Evolutionary conservation across 2,113 vertebrate genomes (phyloP).

Genomic region (Trochalopteron elliotii): DNA sequence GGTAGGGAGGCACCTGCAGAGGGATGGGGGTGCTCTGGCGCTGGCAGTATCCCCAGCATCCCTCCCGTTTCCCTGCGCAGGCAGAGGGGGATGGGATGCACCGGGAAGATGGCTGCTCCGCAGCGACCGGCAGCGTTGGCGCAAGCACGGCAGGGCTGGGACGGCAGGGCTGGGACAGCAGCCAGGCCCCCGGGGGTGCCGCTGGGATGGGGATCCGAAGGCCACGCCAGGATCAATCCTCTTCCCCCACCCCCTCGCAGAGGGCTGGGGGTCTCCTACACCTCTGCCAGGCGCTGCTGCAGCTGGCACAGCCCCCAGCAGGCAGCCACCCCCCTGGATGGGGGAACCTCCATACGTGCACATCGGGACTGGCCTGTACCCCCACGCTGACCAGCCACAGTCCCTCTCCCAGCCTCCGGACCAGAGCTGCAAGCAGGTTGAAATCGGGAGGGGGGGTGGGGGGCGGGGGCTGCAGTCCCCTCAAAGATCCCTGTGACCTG

Average conservation of each 20-base stretch:
- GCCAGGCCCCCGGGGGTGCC: not conserved
- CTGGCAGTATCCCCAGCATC: conserved; percentile 14
- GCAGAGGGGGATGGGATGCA: conserved; percentile 46
- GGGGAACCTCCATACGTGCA: not conserved
- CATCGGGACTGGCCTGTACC: not conserved
- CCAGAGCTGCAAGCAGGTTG: not conserved
- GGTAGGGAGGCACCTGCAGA: not conserved
- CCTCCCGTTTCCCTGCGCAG: not conserved
- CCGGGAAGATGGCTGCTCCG: conserved; percentile 53
- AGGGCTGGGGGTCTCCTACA: not conserved
- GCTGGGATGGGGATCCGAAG: not conserved
- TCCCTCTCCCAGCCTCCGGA: not conserved
- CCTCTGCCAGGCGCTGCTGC: not conserved
- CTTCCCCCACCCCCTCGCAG: not conserved
- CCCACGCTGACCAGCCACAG: not conserved
- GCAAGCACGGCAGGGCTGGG: not conserved
- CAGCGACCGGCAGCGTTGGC: not conserved
- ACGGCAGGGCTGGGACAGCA: not conserved
- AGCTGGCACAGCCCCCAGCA: not conserved
- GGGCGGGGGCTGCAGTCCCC: not conserved
- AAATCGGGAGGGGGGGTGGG: fast-evolving
- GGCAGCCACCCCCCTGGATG: not conserved
- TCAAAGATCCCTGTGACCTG: not conserved
- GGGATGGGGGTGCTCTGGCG: not conserved
- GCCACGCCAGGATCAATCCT: not conserved